These are phyloP conservation scores for Microcebus griseorufus DNA, from an alignment of 2,113 vertebrate genomes.

Conservation along the genomic window DNA sequence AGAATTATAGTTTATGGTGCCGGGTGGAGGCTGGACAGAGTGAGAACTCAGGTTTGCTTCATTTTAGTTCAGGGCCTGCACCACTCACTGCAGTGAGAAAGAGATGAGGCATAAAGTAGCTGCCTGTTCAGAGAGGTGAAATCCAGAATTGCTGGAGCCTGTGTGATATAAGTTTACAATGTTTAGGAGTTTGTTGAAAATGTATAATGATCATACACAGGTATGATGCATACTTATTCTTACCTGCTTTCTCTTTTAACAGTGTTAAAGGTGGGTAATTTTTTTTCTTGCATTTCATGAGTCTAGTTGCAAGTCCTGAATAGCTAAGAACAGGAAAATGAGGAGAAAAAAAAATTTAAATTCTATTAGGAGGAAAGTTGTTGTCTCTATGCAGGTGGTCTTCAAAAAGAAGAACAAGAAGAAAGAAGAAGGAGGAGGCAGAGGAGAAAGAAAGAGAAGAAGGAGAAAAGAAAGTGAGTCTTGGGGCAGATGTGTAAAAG, in stretches of 20 bases:
- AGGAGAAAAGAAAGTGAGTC: neutral
- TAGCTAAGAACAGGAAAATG: neutral
- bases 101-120: neutral
- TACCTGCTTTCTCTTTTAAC: neutral
- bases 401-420: neutral
- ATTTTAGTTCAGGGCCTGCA: neutral
- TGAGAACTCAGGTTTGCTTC: neutral
- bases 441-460: too few relatives aligned
- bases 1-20: neutral
- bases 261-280: neutral
- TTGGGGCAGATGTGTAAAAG: neutral
- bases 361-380: neutral
- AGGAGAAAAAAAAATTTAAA: neutral
- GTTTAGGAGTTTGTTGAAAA: neutral
- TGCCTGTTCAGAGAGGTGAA: neutral
- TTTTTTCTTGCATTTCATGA: neutral
- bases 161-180: neutral
- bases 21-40: accelerated
- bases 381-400: neutral
- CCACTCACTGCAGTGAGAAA: neutral
- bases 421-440: neutral
- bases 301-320: neutral
- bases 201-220: neutral
- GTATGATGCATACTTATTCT: neutral
- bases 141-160: neutral